Base-by-base conservation (phyloP, 2,797 vertebrate genomes). In the Spinus pinus region DNA sequence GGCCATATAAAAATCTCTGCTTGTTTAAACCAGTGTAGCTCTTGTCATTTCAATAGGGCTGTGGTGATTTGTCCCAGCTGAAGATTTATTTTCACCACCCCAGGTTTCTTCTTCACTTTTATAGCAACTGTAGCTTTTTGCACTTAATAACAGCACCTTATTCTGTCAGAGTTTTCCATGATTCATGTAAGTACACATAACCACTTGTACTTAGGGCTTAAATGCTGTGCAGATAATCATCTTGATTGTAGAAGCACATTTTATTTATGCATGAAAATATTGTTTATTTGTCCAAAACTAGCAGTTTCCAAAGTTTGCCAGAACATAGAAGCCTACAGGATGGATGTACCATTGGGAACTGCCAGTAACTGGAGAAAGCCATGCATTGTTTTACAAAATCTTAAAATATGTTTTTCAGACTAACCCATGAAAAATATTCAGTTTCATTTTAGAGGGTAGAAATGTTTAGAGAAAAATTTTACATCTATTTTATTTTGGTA, bases 161-260 rank as follows among this genome's bases (percentile, higher is more conserved):
- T 69, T 77, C 74, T 57, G 46, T 37, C 82, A 25, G 75, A 87
- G 64, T 92, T 91, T 92, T 95, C 85, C 66, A 75, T 67, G 33
- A 94, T 93, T 94, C 85, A 70, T 66, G 33, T 84, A 90, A 88
- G 66, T 42, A 46, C 82, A 77, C 33, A 46, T 33, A 89, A n/a
- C 69, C 35, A 27, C 47, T 91, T 71, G 53, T 73, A 67, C 30
- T 80, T 67, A 31, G 42, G 30, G 51, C 35, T 91, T 83, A 51
- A 89, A 57, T 44, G 46, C 64, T 91, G 51, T 53, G 10, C 71
- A 82, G 60, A 91, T 82, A 74, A 82, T 69, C 6, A 28, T 83
- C 53, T 77, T 64, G 46, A 82, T 74, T 87, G 57, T 25, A 74
- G 50, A 74, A 82, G 37, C 23, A 74, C 81, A 69, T 91, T 27